A percentile compares a stretch with the other conserved stretches of the same genome.
phyloP scores from a whole-genome alignment of 2,888 invertebrate genomes.

The Eilema depressum region DNA sequence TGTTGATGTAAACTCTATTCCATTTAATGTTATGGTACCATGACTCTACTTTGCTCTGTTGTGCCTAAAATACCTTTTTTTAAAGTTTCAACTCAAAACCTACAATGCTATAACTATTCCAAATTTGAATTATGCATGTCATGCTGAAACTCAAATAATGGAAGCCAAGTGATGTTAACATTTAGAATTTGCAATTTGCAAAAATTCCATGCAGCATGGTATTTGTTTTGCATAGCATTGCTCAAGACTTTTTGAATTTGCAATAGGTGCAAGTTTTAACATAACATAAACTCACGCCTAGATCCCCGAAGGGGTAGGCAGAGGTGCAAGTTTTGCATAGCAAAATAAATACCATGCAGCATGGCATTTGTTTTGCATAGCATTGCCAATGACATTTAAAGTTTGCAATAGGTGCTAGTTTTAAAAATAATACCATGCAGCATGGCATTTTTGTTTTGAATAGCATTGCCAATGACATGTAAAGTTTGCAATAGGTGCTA shows the following conservation, averaged over 20 bases:
- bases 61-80: background rate
- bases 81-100: background rate
- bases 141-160: background rate
- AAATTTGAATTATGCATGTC: conserved; percentile 6
- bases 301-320: too few relatives aligned
- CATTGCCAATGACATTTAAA: background rate
- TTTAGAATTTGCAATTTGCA: background rate
- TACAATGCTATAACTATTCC: background rate
- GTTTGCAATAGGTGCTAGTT: background rate
- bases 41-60: background rate
- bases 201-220: background rate
- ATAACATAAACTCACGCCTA: too few relatives aligned
- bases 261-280: background rate
- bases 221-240: background rate
- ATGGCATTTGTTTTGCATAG: background rate
- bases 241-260: background rate
- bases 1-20: background rate
- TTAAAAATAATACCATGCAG: background rate
- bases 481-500: too few relatives aligned
- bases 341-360: background rate
- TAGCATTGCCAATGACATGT: too few relatives aligned
- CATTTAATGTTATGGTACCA: background rate
- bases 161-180: background rate
- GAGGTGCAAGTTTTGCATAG: background rate
- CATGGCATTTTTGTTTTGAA: background rate